Percentiles rank a stretch among this genome's conserved stretches.
Evolutionary conservation across 2,888 invertebrate genomes (phyloP).

Genomic region (Brenthis daphne): DNA sequence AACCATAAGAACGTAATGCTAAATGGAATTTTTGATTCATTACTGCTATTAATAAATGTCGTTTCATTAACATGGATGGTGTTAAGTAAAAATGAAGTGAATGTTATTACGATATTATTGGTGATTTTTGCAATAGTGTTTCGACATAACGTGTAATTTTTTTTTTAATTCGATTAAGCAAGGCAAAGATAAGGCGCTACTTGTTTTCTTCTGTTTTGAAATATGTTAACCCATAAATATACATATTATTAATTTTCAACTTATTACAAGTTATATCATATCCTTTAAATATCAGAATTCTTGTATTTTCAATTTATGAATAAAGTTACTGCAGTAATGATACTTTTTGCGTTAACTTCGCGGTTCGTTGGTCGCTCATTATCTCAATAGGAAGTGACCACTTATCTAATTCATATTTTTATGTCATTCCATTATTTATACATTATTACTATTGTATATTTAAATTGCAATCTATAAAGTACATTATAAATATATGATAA

Average conservation of each 20-base stretch:
- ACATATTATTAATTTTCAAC: not conserved
- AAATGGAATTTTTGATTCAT: slow-evolving; percentile 10
- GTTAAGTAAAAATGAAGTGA: slow-evolving; percentile 18
- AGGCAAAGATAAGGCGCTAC: too few relatives aligned
- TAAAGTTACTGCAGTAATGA: slow-evolving; percentile 10
- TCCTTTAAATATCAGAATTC: not conserved
- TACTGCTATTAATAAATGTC: slow-evolving; percentile 17
- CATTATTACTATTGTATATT: not conserved
- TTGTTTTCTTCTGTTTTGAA: too few relatives aligned
- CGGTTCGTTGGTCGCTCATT: slow-evolving; percentile 45
- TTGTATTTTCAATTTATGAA: not conserved
- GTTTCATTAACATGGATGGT: slow-evolving; percentile 8
- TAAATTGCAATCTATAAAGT: not conserved
- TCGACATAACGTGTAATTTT: not conserved
- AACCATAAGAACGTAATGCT: not conserved
- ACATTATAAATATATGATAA: not conserved
- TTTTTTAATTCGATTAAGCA: not conserved
- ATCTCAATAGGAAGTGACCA: slow-evolving; percentile 69
- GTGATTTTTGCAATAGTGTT: slow-evolving; percentile 12
- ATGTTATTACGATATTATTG: slow-evolving; percentile 14
- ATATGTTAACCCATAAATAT: not conserved
- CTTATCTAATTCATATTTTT: slow-evolving; percentile 66
- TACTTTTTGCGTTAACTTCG: slow-evolving; percentile 22
- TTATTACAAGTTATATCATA: not conserved
- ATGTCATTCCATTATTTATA: slow-evolving; percentile 41